Conservation (phyloP, 2,888 invertebrate species). For the Drosophila multiciliata region DNA sequence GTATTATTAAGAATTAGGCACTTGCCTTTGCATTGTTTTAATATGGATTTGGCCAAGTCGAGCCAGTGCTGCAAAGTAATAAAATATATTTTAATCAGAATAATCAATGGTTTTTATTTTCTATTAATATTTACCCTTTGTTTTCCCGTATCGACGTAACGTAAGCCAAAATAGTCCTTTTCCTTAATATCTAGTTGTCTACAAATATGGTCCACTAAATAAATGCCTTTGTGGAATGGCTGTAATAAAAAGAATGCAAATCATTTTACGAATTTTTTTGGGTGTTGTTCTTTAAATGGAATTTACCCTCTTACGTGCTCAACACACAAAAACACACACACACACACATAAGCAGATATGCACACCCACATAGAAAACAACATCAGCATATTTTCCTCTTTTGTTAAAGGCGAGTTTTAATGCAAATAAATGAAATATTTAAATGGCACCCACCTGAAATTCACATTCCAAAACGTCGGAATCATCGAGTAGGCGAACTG, state of each 20-base stretch:
- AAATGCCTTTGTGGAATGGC: slow-evolving; percentile 95
- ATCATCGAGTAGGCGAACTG: slow-evolving; percentile 95
- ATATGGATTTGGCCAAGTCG: slow-evolving; percentile 94
- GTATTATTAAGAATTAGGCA: neutral
- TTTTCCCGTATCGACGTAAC: slow-evolving; percentile 94
- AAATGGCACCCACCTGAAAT: slow-evolving; percentile 89
- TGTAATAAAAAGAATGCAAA: slow-evolving; percentile 19
- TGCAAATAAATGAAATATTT: neutral
- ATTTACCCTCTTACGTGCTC: slow-evolving; percentile 23
- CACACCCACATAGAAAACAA: neutral
- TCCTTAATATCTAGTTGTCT: slow-evolving; percentile 95
- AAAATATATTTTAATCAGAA: neutral
- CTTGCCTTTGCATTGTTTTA: slow-evolving; percentile 96
- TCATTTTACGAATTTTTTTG: neutral
- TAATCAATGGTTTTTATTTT: neutral
- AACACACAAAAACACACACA: slow-evolving; percentile 1
- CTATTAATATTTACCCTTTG: slow-evolving; percentile 90
- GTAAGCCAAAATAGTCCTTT: slow-evolving; percentile 97
- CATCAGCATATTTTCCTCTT: slow-evolving; percentile 1
- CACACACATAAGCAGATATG: neutral
- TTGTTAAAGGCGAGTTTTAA: neutral
- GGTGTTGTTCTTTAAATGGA: slow-evolving; percentile 5
- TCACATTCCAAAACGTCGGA: slow-evolving; percentile 96
- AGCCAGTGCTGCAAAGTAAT: slow-evolving; percentile 93
- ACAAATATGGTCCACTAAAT: slow-evolving; percentile 95